These are phyloP conservation scores for Heterochromis multidens DNA, from an alignment of 2,113 vertebrate species.

Conservation along the genomic window DNA sequence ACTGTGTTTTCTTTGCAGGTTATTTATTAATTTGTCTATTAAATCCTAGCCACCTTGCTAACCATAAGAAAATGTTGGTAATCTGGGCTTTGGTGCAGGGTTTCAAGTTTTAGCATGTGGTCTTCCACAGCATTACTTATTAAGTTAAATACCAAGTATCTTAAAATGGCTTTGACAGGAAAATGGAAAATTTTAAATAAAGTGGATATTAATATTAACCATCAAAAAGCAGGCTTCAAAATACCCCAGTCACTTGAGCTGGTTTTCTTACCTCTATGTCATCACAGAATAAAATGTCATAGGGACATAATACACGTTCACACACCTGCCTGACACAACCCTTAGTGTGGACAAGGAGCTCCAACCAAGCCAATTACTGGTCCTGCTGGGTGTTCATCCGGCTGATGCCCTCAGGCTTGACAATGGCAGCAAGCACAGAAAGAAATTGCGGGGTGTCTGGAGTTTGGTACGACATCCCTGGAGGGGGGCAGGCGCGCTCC, in stretches of 20 bases:
- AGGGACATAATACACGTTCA: slow-evolving; percentile 1
- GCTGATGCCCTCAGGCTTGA: slow-evolving; percentile 82
- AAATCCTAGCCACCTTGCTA: not conserved
- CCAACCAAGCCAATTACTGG: slow-evolving; percentile 85
- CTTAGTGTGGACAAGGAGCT: slow-evolving; percentile 75
- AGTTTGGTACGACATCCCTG: slow-evolving; percentile 62
- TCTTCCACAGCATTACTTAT: not conserved
- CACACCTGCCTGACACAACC: slow-evolving; percentile 60
- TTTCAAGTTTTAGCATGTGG: not conserved
- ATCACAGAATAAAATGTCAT: slow-evolving; percentile 34
- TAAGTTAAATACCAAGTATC: not conserved
- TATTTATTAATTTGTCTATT: not conserved
- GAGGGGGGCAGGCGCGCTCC: slow-evolving; percentile 53
- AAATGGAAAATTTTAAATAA: not conserved
- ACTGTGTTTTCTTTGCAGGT: not conserved
- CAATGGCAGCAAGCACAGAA: slow-evolving; percentile 69
- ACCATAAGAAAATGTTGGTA: not conserved
- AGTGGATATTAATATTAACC: not conserved
- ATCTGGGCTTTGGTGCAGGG: not conserved
- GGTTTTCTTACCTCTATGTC: slow-evolving; percentile 8
- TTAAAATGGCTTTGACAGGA: not conserved
- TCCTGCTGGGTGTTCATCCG: slow-evolving; percentile 77
- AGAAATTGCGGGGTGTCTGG: slow-evolving; percentile 59
- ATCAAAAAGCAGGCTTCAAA: not conserved
- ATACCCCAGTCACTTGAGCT: not conserved